phyloP scores from a whole-genome alignment of 2,113 vertebrate genomes.

The Chionomys nivalis region DNA sequence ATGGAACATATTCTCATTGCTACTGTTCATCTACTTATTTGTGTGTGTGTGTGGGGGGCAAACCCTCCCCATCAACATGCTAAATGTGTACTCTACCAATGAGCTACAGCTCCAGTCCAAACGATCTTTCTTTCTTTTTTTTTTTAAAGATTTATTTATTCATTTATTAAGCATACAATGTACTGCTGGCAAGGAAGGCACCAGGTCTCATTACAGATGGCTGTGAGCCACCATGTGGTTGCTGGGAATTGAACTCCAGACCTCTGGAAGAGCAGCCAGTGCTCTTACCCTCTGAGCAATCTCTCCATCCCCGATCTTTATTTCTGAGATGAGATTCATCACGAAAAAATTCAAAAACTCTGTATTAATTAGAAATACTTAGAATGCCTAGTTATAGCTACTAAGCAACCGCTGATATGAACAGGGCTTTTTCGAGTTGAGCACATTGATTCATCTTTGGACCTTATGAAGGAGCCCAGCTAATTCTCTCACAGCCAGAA shows the following conservation, averaged over 20 bases:
- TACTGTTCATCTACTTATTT: not conserved
- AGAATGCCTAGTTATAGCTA: not conserved
- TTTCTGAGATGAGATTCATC: not conserved
- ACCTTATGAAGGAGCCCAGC: not conserved
- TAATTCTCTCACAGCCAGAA: not conserved
- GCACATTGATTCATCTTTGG: not conserved
- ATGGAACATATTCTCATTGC: not conserved
- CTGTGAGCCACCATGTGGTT: no score
- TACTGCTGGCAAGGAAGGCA: no score
- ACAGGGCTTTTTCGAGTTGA: not conserved
- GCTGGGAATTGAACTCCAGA: no score
- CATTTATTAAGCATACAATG: no score
- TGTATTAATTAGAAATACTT: not conserved
- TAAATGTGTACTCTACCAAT: not conserved
- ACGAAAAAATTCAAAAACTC: no score
- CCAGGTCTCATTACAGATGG: no score
- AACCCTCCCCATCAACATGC: not conserved
- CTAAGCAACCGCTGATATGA: not conserved
- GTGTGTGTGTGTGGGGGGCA: not conserved
- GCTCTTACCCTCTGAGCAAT: no score
- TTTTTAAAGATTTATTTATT: no score
- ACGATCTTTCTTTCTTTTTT: not conserved
- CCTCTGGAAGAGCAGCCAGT: no score
- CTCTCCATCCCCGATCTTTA: no score
- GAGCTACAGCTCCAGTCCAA: not conserved